Conservation (phyloP, 2,888 invertebrate species). For the Drosophila rubida region DNA sequence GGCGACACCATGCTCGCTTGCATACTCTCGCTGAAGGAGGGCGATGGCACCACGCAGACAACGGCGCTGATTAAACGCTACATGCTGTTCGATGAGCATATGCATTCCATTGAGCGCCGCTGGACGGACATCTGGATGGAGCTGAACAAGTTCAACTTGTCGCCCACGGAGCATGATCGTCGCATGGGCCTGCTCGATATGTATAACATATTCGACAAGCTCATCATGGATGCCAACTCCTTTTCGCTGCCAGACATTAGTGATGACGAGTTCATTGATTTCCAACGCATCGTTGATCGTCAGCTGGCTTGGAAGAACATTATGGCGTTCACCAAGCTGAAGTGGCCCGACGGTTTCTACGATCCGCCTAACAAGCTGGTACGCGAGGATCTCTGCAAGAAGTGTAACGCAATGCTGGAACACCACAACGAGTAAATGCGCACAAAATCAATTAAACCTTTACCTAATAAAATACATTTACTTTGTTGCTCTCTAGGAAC, state of each 20-base stretch:
- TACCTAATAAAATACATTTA: background rate
- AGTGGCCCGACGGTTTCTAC: slow-evolving; percentile 82
- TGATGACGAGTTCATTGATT: slow-evolving; percentile 83
- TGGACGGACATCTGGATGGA: slow-evolving; percentile 86
- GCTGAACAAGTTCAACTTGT: slow-evolving; percentile 83
- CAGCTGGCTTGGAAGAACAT: slow-evolving; percentile 84
- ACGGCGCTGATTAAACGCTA: slow-evolving; percentile 85
- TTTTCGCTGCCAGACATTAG: slow-evolving; percentile 81
- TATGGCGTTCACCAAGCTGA: slow-evolving; percentile 82
- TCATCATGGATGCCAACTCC: slow-evolving; percentile 81
- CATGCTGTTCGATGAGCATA: slow-evolving; percentile 87
- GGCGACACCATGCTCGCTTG: slow-evolving; percentile 86
- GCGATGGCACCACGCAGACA: slow-evolving; percentile 82
- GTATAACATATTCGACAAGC: slow-evolving; percentile 82
- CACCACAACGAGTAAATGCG: slow-evolving; percentile 82
- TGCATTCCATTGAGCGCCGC: slow-evolving; percentile 86
- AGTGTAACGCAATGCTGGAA: slow-evolving; percentile 82
- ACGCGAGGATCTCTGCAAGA: slow-evolving; percentile 82
- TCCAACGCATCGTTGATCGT: slow-evolving; percentile 82
- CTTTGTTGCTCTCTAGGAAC: slow-evolving; percentile 60
- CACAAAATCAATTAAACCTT: background rate
- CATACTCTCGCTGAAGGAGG: slow-evolving; percentile 85
- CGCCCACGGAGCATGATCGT: slow-evolving; percentile 82
- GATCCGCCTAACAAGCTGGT: slow-evolving; percentile 82
- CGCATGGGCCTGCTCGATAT: slow-evolving; percentile 82